Evolutionary conservation across 2,888 invertebrate genomes (phyloP), one percentile per base, ranked within the genome.

Genomic region (Dicyrtomina minuta): DNA sequence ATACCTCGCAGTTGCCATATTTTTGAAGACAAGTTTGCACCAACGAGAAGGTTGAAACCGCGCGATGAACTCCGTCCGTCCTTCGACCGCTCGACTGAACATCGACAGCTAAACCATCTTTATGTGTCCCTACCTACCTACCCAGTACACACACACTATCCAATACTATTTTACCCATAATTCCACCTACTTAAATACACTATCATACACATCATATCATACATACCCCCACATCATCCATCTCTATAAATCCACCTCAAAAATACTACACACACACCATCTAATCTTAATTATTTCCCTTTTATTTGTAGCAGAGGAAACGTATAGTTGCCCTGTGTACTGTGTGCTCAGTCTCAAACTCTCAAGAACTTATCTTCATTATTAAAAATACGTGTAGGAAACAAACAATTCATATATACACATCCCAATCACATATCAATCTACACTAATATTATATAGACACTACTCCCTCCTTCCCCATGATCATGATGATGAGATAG

Each of bases 31-130:
- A 65, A 65, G 55, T 58, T 58, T 65, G 53, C 53, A 53, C 65
- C 46, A 46, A 26, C 46, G 20, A 65, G 53, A 65, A 65, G 65
- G 65, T 56, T 65, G 65, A 65, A 65, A 65, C 65, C 65, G 65
- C 65, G 65, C 65, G 55, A 65, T 65, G 65, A 65, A 65, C 65
- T 65, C 65, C 55, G 53, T 64, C 64, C 64, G 41, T 58, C 22
- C 39, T 65, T 41, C 65, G 53, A 55, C 65, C 65, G 65, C 65
- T 65, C 53, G 39, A 33, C 65, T 53, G 53, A 43, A 65, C 43
- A 65, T 56, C 53, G 53, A 55, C 53, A 41, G 26, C 53, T 55
- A 53, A 60, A 65, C 53, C 65, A 24, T 56, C 39, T 39, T 56
- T 39, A 20, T 51, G 41, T 65, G 20, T 53, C 33, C 64, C 20